Conservation (phyloP, 2,113 vertebrate genomes). For the Chamaea fasciata region DNA sequence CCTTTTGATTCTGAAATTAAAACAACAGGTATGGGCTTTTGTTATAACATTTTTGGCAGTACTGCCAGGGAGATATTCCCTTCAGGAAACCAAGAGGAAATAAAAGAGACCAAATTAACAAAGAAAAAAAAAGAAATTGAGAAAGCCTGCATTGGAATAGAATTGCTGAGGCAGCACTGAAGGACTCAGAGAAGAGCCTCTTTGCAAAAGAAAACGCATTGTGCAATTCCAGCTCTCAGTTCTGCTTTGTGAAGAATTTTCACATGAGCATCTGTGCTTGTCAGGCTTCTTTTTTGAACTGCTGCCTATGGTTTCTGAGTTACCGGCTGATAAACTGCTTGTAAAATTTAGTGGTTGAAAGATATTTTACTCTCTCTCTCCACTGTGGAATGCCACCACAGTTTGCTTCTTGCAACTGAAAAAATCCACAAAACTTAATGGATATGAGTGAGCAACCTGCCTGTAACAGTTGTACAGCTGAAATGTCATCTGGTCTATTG, state of each 20-base stretch:
- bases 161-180: background rate
- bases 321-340: background rate
- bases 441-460: background rate
- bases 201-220: background rate
- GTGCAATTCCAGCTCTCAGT: background rate
- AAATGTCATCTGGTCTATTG: background rate
- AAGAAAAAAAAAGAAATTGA: background rate
- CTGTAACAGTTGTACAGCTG: background rate
- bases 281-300: background rate
- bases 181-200: background rate
- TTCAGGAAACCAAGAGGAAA: background rate
- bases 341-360: background rate
- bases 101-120: background rate
- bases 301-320: background rate
- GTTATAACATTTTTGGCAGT: background rate
- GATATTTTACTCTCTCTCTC: background rate
- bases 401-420: background rate
- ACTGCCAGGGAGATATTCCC: background rate
- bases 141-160: background rate
- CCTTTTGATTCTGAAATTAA: background rate
- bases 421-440: background rate
- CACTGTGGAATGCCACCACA: background rate
- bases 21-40: background rate
- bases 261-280: background rate
- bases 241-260: background rate